Conservation (phyloP, 1,140 invertebrate genomes). For the Camponotus pennsylvanicus region DNA sequence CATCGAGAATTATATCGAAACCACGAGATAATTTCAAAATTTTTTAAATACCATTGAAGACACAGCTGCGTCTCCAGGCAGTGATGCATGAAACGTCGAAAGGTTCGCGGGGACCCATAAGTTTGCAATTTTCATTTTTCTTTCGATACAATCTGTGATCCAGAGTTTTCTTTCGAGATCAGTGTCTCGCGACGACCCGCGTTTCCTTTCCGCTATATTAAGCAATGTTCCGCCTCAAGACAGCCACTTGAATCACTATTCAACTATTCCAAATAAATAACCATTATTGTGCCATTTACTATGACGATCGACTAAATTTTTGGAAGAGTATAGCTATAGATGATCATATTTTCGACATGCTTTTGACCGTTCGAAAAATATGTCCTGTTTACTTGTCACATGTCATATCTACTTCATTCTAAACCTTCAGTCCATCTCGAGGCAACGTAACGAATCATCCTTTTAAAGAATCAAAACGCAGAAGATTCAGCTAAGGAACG, state of each 20-base stretch:
- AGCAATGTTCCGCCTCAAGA: conserved; percentile 71
- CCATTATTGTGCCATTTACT: conserved; percentile 74
- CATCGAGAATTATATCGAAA: neutral
- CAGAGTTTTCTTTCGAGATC: conserved; percentile 69
- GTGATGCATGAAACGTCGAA: conserved; percentile 47
- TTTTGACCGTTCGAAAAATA: conserved; percentile 24
- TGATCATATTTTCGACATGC: conserved; percentile 64
- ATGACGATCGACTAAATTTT: conserved; percentile 39
- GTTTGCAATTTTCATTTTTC: conserved; percentile 80
- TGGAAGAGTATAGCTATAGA: neutral
- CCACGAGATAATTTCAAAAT: conserved; percentile 28
- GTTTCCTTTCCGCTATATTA: conserved; percentile 75
- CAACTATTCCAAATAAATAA: conserved; percentile 76
- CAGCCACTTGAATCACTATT: conserved; percentile 62
- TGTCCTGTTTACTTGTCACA: conserved; percentile 67
- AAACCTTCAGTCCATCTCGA: conserved; percentile 2
- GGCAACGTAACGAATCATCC: conserved; percentile 40
- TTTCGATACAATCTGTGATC: conserved; percentile 55
- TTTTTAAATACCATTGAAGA: conserved; percentile 24
- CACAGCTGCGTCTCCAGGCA: conserved; percentile 62
- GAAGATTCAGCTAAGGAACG: neutral
- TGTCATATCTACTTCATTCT: conserved; percentile 58
- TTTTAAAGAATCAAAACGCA: neutral
- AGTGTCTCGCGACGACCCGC: conserved; percentile 4
- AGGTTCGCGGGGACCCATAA: conserved; percentile 70